Evolutionary conservation across 2,888 invertebrate genomes (phyloP), one percentile per base, ranked within the genome.

Genomic region (Coenonympha glycerion): DNA sequence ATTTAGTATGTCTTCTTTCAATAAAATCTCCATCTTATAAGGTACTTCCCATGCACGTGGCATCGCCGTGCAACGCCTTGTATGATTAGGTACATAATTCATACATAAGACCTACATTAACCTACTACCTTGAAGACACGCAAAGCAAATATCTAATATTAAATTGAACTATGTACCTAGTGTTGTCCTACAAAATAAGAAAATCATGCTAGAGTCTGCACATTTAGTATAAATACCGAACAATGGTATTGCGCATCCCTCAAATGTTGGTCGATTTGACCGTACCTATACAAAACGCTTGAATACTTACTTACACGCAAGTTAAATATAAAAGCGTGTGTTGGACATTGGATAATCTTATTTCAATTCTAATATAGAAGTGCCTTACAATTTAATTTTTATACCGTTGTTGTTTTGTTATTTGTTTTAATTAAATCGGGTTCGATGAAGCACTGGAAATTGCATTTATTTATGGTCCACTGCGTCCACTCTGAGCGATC

Each of bases 371-470:
- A 75, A 84, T 76, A 84, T 83, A 85, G 82, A 86, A 86, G 87
- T 87, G 87, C 87, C 87, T 87, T 87, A 87, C 80, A 67, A 79
- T 80, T 82, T 82, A 77, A 73, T 85, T 85, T 85, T 79, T 79
- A 69, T 75, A 79, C 70, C 70, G 57, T 73, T 72, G 71, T 70
- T 63, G 68, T 70, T 66, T 69, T 67, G 58, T 67, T 75, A 51
- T 39, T 52, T 62, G 71, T 60, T 63, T 72, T 51, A 66, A 66
- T 65, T 69, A 62, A 62, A 65, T 59, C 61, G 62, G 58, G 53
- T 63, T 63, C 63, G 56, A 61, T 56, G 64, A 70, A 73, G 75
- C 77, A 76, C 76, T 80, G 76, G 75, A 76, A 73, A 75, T 72
- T 82, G 85, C 84, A 84, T 85, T 86, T 86, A 85, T 75, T 70